Percentiles rank a stretch among this genome's conserved stretches.
Evolutionary conservation across 2,113 vertebrate genomes (phyloP).

Genomic region (Pao palembangensis): DNA sequence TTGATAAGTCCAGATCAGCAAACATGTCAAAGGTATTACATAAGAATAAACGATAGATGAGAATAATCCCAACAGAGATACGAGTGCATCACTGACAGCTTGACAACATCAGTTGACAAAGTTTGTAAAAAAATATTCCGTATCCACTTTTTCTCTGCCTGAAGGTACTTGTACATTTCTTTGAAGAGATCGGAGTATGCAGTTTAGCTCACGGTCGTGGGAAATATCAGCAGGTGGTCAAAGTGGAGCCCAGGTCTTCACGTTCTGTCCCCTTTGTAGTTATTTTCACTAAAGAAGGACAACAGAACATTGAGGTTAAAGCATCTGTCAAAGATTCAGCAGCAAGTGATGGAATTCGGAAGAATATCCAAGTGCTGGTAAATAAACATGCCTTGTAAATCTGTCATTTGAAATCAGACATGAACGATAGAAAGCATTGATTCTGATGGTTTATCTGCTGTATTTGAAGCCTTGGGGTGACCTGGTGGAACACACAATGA

Average conservation of each 20-base stretch:
- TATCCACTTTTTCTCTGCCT: neutral
- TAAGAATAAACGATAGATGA: too few relatives aligned
- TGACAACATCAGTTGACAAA: neutral
- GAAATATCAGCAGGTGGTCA: constrained; percentile 50
- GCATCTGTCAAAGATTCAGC: constrained; percentile 59
- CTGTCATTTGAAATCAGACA: neutral
- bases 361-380: constrained; percentile 84
- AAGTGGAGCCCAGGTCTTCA: constrained; percentile 42
- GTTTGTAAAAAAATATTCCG: neutral
- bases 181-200: constrained; percentile 77
- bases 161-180: constrained; percentile 80
- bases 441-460: neutral
- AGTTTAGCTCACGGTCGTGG: constrained; percentile 74
- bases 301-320: constrained; percentile 78
- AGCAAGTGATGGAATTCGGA: constrained; percentile 77
- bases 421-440: neutral
- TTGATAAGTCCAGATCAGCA: too few relatives aligned
- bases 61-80: too few relatives aligned
- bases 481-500: constrained; percentile 47
- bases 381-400: constrained; percentile 38
- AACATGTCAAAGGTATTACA: too few relatives aligned
- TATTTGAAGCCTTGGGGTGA: constrained; percentile 78
- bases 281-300: constrained; percentile 76
- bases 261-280: constrained; percentile 75
- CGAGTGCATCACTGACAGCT: neutral